These are phyloP conservation scores for Trachymyrmex septentrionalis DNA, from an alignment of 1,140 invertebrate species.

Conservation along the genomic window DNA sequence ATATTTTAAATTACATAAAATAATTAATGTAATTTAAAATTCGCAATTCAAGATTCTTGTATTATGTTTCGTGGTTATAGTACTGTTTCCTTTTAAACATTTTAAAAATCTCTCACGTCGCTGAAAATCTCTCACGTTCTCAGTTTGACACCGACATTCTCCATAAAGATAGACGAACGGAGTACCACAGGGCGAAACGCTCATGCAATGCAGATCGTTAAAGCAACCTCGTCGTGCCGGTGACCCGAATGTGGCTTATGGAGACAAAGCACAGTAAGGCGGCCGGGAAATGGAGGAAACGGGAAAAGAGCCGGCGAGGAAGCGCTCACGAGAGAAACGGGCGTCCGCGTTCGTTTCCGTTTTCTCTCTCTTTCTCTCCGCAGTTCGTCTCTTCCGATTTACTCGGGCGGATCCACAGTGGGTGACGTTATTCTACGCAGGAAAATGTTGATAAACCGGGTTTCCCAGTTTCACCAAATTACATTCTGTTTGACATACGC, in stretches of 20 bases:
- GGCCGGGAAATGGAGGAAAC: constrained; percentile 50
- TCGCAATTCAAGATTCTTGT: not conserved
- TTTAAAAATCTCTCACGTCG: constrained; percentile 4
- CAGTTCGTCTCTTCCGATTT: constrained; percentile 69
- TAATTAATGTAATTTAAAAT: not conserved
- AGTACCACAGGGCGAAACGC: constrained; percentile 50
- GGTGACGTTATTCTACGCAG: constrained; percentile 49
- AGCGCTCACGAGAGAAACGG: not conserved
- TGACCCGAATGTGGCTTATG: constrained; percentile 77
- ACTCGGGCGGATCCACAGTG: constrained; percentile 60
- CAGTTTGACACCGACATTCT: constrained; percentile 27
- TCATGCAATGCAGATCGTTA: constrained; percentile 79
- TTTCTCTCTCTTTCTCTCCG: constrained; percentile 27
- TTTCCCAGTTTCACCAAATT: constrained; percentile 35
- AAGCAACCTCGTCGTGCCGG: constrained; percentile 65
- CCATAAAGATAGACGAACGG: constrained; percentile 22
- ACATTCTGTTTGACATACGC: constrained; percentile 19
- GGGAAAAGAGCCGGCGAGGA: constrained; percentile 48
- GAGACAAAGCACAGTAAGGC: constrained; percentile 71
- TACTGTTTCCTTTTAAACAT: not conserved
- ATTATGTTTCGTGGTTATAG: not conserved
- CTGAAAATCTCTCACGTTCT: not conserved
- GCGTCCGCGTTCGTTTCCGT: constrained; percentile 60
- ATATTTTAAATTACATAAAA: no score
- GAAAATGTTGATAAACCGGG: constrained; percentile 66